phyloP scores from a whole-genome alignment of 2,888 invertebrate species.

The Xanthia icteritia region DNA sequence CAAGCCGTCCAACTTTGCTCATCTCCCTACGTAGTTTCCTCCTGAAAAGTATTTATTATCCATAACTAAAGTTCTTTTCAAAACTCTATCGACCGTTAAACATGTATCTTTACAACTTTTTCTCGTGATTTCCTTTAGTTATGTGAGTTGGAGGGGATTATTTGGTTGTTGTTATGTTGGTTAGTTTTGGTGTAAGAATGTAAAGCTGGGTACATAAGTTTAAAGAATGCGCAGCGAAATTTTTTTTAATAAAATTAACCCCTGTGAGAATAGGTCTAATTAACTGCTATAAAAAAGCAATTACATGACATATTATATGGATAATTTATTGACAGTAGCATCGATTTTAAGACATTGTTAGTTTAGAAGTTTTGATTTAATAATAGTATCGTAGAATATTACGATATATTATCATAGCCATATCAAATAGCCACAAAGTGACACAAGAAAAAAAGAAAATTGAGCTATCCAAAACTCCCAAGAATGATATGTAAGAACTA shows the following conservation, averaged over 20 bases:
- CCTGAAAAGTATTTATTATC: conserved; percentile 76
- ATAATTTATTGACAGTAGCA: neutral
- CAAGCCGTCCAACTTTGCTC: conserved; percentile 68
- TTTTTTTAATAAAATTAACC: neutral
- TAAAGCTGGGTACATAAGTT: neutral
- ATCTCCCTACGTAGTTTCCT: conserved; percentile 71
- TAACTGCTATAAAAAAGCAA: neutral
- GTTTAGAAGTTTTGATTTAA: neutral
- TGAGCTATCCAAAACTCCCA: neutral
- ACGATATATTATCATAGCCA: no score
- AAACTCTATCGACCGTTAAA: conserved; percentile 84
- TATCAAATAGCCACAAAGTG: no score
- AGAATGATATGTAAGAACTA: conserved; percentile 34
- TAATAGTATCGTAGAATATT: neutral
- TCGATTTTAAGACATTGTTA: neutral
- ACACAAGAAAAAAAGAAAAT: conserved; percentile 13
- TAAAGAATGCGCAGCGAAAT: neutral
- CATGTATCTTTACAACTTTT: conserved; percentile 79
- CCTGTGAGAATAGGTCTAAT: neutral
- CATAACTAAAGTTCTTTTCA: conserved; percentile 75
- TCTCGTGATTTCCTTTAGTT: conserved; percentile 53
- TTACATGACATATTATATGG: neutral
- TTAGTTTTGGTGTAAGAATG: neutral
- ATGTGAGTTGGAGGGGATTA: conserved; percentile 1
- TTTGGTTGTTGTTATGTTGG: conserved; percentile 13